Evolutionary conservation across 37 sponge, comb jelly and placozoan genomes (phyloP), one percentile per base, ranked within the genome.

Genomic region (Chondrosia reniformis): DNA sequence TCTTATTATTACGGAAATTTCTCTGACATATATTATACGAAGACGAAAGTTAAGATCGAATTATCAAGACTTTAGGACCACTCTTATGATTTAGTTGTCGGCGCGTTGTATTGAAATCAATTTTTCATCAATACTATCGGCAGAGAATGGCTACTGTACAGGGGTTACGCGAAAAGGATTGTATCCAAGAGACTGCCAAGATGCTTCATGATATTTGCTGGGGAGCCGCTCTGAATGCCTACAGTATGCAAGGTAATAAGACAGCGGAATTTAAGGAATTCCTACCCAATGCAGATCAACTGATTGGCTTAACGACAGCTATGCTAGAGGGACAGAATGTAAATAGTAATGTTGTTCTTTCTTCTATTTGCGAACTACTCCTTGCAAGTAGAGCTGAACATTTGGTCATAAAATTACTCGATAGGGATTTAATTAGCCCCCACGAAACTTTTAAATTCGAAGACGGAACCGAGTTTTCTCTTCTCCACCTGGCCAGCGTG

Each of bases 211-310:
- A 41, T 24, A n/a, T 34, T 36, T 69, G 38, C 21, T 69, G 72
- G 72, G 72, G 72, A 69, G 42, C 72, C 4, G 42, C 17, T 36
- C 36, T 69, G 72, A 69, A 69, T 34, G 72, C 72, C 43, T 69
- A 43, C 41, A 36, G 72, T 22, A 40, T 24, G 37, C 44, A 7
- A 36, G 54, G 15, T 19, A 1, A 36, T 13, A 44, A 39, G 9
- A 6, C 6, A 25, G 42, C 36, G 2, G 17, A 41, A 41, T 69
- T 69, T 25, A 13, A 13, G 1, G 36, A 40, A 8, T 44, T 38
- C 19, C 42, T 41, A 44, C 72, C 72, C 0, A 25, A 19, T 40
- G 32, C 72, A 1, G 24, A 36, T 3, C 22, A 69, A 8, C 41
- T 69, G 22, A 44, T 69, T 0, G 72, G 42, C 3, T 21, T 36